These are phyloP conservation scores for Oncorhynchus kisutch DNA, from an alignment of 2,113 vertebrate species.

Conservation along the genomic window DNA sequence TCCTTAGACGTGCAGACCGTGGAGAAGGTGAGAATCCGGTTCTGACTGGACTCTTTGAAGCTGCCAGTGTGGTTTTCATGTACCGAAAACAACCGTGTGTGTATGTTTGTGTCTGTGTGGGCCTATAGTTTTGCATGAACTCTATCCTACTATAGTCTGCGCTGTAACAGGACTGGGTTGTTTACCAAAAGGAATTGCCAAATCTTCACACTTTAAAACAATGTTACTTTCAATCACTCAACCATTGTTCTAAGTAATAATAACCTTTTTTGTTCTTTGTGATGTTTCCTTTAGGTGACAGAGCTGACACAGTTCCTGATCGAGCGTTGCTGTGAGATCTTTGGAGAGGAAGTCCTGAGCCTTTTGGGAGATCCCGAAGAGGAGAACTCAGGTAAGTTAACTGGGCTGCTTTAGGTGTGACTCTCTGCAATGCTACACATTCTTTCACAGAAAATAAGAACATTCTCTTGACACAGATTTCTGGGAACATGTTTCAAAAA, in stretches of 20 bases:
- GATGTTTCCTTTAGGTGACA: constrained; percentile 76
- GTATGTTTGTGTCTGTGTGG: constrained; percentile 1
- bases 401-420: not conserved
- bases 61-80: constrained; percentile 33
- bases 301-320: constrained; percentile 87
- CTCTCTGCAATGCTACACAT: constrained; percentile 14
- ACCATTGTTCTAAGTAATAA: not conserved
- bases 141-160: not conserved
- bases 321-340: constrained; percentile 82
- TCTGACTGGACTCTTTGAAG: constrained; percentile 51
- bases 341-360: constrained; percentile 77
- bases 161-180: not conserved
- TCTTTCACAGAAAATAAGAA: not conserved
- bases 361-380: constrained; percentile 69
- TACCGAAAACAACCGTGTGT: constrained; percentile 53
- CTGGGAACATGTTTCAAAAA: no score
- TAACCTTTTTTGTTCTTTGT: not conserved
- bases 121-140: constrained; percentile 42
- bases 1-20: constrained; percentile 77
- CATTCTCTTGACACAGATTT: not conserved
- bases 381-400: constrained; percentile 76
- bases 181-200: not conserved
- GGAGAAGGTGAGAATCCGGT: constrained; percentile 57
- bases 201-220: not conserved
- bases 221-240: not conserved